A percentile compares a stretch with the other conserved stretches of the same genome.
phyloP scores from a whole-genome alignment of 1,140 invertebrate genomes.

The Magallana gigas region DNA sequence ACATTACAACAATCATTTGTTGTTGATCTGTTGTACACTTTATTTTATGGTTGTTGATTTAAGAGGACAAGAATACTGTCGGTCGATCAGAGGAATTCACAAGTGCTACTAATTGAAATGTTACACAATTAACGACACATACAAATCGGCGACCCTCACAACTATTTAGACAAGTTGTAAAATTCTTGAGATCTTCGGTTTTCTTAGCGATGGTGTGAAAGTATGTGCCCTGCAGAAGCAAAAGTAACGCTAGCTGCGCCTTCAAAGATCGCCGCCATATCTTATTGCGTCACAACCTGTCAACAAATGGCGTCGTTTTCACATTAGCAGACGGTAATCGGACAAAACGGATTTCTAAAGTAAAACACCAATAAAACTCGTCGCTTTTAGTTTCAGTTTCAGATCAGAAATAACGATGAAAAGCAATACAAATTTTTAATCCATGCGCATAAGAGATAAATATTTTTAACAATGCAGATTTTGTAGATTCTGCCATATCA shows the following conservation, averaged over 20 bases:
- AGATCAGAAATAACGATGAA: too few species aligned
- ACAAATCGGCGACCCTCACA: not conserved
- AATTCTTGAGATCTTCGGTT: not conserved
- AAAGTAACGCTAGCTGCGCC: not conserved
- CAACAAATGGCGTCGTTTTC: conserved; percentile 2
- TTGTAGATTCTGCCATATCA: too few species aligned
- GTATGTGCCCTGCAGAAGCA: conserved; percentile 6
- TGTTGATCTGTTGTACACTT: conserved; percentile 9
- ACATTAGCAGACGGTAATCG: conserved; percentile 22
- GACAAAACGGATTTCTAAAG: not conserved
- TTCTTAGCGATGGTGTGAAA: conserved; percentile 19
- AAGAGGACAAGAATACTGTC: not conserved
- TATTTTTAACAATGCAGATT: too few species aligned
- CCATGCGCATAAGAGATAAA: too few species aligned
- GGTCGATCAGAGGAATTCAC: conserved; percentile 13
- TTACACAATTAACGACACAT: not conserved
- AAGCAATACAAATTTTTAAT: too few species aligned
- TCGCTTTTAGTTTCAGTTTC: too few species aligned
- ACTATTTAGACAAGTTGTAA: conserved; percentile 5
- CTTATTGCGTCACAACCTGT: conserved; percentile 21
- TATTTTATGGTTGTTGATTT: conserved; percentile 19
- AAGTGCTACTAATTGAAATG: not conserved
- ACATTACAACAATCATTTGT: not conserved
- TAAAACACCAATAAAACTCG: too few species aligned
- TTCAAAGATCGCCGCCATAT: not conserved